Conservation (phyloP, 2,797 vertebrate genomes). For the Bucorvus abyssinicus region DNA sequence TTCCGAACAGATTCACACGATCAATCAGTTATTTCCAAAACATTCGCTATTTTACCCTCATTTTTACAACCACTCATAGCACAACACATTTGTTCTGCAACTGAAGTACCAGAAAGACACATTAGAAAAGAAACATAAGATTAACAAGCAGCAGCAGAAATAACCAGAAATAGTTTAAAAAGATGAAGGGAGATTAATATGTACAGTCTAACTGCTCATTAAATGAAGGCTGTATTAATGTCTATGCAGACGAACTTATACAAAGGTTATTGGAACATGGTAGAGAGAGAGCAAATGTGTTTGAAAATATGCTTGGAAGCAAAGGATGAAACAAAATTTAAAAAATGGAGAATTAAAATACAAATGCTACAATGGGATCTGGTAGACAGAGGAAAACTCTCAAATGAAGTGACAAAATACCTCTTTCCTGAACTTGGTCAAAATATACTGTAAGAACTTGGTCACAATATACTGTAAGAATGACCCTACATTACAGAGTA, state of each 20-base stretch:
- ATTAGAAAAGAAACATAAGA: neutral
- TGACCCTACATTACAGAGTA: neutral
- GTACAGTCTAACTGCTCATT: neutral
- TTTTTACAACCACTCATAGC: neutral
- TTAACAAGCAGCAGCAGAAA: neutral
- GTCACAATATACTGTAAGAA: neutral
- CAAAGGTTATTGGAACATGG: neutral
- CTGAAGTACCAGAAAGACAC: neutral
- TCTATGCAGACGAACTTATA: neutral
- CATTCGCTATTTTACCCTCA: neutral
- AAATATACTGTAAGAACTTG: neutral
- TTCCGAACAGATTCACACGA: neutral
- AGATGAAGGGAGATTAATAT: neutral
- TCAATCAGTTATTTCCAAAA: neutral
- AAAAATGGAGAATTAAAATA: neutral
- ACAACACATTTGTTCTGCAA: neutral
- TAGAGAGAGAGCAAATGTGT: neutral
- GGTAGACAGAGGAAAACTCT: neutral
- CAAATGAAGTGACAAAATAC: neutral
- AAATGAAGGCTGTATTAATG: neutral
- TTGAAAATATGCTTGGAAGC: neutral
- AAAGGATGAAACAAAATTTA: neutral
- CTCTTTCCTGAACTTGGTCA: neutral
- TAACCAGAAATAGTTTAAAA: neutral
- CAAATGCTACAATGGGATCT: neutral